Base-by-base conservation (phyloP, 2,888 invertebrate genomes). In the Lycia hirtaria region DNA sequence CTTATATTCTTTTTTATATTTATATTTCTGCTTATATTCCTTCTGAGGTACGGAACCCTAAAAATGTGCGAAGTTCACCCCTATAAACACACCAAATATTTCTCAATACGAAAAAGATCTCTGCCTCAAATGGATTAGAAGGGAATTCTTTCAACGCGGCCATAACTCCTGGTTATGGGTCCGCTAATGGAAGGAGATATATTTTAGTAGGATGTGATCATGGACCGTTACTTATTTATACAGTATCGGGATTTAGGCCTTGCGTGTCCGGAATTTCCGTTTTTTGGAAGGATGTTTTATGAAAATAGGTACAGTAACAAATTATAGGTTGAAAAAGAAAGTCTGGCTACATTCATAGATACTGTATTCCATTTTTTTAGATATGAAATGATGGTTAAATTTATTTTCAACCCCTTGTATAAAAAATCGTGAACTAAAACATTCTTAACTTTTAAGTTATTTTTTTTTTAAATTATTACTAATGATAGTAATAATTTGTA, bases 171-270 rank as follows among this genome's bases (percentile, higher is more conserved):
- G 30, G 28, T 49, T 49, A 47, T 47, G 28, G 49, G 20, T 2
- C 28, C 28, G 38, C 22, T 49, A 49, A 40, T 49, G 30, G 49
- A 22, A 40, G 40, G 30, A 30, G 28, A 40, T 40, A 49, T 49
- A 49, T 49, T 49, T 49, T 30, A 48, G 15, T 19, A 17, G 26
- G 19, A 30, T 47, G 47, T 47, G 47, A 45, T 47, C 32, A 24
- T 15, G 17, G 44, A 30, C 30, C 44, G 45, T 22, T 45, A 33
- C 4, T 45, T 33, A 45, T 33, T 20, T 45, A 45, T 22, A 33
- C 32, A 45, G 19, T 32, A 26, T 9, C 41, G 15, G 10, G 15
- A 19, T 2, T 28, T 2, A 26, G 41, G 22, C 14, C 9, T 41
- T 41, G 10, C 12, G 17, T 4, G 14, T 4, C 15, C 26, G 17